These are phyloP conservation scores for Poeciliopsis paucimaculata DNA, from an alignment of 2,797 vertebrate genomes.

Conservation along the genomic window DNA sequence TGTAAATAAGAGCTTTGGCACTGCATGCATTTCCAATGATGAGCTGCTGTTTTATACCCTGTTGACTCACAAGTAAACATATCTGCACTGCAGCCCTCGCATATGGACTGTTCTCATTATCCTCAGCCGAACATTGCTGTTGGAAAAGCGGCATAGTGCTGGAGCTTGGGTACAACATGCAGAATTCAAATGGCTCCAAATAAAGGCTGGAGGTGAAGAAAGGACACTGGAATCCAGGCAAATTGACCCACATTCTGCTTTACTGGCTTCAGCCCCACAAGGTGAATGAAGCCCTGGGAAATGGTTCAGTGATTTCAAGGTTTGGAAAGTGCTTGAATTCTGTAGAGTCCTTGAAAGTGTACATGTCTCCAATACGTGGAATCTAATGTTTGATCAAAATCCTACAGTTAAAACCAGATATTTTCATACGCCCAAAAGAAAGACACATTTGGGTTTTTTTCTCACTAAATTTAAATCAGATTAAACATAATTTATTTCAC, in stretches of 20 bases:
- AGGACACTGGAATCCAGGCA: slow-evolving; percentile 33
- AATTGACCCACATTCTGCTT: slow-evolving; percentile 62
- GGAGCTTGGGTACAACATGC: slow-evolving; percentile 41
- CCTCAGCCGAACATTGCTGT: slow-evolving; percentile 16
- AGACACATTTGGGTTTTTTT: too few relatives aligned
- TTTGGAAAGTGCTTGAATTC: too few relatives aligned
- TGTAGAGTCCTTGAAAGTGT: too few relatives aligned
- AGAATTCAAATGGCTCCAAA: slow-evolving; percentile 58
- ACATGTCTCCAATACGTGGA: too few relatives aligned
- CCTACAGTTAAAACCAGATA: too few relatives aligned
- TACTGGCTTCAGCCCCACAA: slow-evolving; percentile 37
- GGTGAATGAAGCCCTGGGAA: too few relatives aligned
- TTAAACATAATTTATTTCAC: too few relatives aligned
- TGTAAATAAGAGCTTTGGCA: slow-evolving; percentile 17
- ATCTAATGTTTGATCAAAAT: too few relatives aligned
- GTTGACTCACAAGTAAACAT: slow-evolving; percentile 40
- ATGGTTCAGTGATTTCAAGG: too few relatives aligned
- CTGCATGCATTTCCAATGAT: slow-evolving; percentile 8
- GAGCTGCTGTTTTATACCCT: slow-evolving; percentile 27
- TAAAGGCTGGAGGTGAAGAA: slow-evolving; percentile 42
- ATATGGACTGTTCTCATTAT: slow-evolving; percentile 14
- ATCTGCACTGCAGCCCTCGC: not conserved
- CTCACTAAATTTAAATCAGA: too few relatives aligned
- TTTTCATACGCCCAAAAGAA: too few relatives aligned
- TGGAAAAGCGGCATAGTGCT: slow-evolving; percentile 22